These are phyloP conservation scores for Drosophila niveifrons DNA, from an alignment of 2,888 invertebrate genomes.

Conservation along the genomic window DNA sequence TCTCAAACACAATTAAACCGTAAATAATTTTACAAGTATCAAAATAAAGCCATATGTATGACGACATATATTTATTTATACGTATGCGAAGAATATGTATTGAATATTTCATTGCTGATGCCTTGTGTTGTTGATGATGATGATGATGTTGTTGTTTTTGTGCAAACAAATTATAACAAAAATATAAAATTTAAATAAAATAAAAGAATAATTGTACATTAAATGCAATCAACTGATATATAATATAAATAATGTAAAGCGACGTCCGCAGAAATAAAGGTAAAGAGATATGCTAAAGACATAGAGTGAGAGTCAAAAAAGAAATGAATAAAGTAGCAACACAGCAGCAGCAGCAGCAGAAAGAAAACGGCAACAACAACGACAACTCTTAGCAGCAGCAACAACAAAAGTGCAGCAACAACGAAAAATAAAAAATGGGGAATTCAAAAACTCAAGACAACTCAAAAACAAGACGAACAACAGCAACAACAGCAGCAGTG, in stretches of 20 bases:
- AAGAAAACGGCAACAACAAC: constrained; percentile 40
- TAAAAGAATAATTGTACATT: not conserved
- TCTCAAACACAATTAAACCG: constrained; percentile 5
- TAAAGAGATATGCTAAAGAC: constrained; percentile 13
- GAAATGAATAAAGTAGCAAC: constrained; percentile 21
- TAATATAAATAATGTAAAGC: constrained; percentile 23
- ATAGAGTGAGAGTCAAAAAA: constrained; percentile 15
- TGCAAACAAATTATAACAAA: constrained; percentile 48
- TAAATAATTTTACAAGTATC: constrained; percentile 14
- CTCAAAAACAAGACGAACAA: constrained; percentile 25
- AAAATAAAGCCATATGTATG: constrained; percentile 14
- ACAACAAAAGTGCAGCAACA: constrained; percentile 61
- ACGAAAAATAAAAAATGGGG: constrained; percentile 20
- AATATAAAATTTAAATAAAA: constrained; percentile 7
- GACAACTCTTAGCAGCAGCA: constrained; percentile 61
- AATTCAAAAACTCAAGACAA: constrained; percentile 8
- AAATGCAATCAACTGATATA: constrained; percentile 8
- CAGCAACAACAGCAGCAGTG: constrained; percentile 32
- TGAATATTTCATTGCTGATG: constrained; percentile 70
- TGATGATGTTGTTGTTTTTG: constrained; percentile 79
- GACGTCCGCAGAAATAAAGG: constrained; percentile 33
- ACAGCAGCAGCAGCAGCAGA: constrained; percentile 28
- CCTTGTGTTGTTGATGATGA: constrained; percentile 78
- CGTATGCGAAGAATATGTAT: constrained; percentile 19
- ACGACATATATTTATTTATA: constrained; percentile 19